Base-by-base conservation (phyloP, 1,140 invertebrate genomes). In the Thrips palmi region DNA sequence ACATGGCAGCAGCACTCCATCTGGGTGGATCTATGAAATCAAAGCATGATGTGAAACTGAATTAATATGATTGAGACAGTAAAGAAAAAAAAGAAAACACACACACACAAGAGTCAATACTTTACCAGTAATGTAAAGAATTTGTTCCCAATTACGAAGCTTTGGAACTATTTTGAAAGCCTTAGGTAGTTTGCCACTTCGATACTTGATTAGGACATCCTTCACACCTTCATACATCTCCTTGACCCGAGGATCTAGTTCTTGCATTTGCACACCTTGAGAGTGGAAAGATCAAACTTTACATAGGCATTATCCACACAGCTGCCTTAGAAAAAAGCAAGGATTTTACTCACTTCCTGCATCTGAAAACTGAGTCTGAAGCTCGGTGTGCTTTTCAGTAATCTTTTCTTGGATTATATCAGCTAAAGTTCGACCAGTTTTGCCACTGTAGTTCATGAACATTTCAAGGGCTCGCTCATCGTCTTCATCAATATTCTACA, bases 131-230 rank as follows among this genome's bases (percentile, higher is more conserved):
- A 96, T 65, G 46, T 85, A 82, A 6, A 97, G 56, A 45, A 94
- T 77, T 62, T 93, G 87, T 58, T 98, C 92, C 94, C 94, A 98
- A 59, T 97, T 97, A 36, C 68, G 64, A 20, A 97, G 63, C 52
- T 71, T 77, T 10, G 94, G 93, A 41, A 98, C 75, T 45, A 94
- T 77, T 67, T 98, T 98, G 55, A 99, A 97, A 7, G 92, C 89
- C 58, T 98, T 97, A 0, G 94, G 94, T 23, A 98, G 58, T 63
- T 93, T 94, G 11, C 94, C 94, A 60, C 83, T 89, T 36, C 93
- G 67, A 57, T 97, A 98, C 47, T 77, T 82, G 23, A 70, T 62
- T 33, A 97, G 60, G 11, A 97, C 78, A 53, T 86, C 72, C 45
- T 77, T 61, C 2, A 97, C 83, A 38, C 85, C 81, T 62, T 85